phyloP scores from a whole-genome alignment of 2,113 vertebrate species.

The Plecturocebus donacophilus region DNA sequence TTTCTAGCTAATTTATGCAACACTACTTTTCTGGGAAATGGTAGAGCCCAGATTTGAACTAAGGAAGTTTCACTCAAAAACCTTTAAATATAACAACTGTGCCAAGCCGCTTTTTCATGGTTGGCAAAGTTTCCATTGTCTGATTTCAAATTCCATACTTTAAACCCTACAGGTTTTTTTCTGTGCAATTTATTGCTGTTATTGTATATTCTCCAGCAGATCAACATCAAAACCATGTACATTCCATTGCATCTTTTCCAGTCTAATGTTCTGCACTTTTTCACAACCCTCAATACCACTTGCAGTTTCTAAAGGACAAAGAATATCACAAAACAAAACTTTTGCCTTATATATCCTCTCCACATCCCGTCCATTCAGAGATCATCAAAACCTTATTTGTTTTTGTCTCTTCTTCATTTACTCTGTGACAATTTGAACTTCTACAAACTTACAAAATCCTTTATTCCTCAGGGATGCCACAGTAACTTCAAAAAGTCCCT shows the following conservation, averaged over 20 bases:
- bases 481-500: neutral
- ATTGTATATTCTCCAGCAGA: neutral
- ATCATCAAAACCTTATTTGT: neutral
- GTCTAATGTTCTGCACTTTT: neutral
- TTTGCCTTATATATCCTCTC: neutral
- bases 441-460: neutral
- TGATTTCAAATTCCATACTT: neutral
- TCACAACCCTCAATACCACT: neutral
- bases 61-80: neutral
- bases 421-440: neutral
- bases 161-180: neutral
- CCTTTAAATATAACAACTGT: neutral
- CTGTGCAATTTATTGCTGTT: neutral
- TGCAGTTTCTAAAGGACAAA: neutral
- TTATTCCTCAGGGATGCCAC: neutral
- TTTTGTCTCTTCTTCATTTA: neutral
- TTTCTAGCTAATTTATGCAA: neutral
- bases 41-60: neutral
- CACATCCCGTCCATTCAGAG: neutral
- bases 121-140: neutral
- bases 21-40: neutral
- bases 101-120: neutral
- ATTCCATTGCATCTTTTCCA: neutral
- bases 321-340: neutral
- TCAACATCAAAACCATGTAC: neutral